Base-by-base conservation (phyloP, 2,888 invertebrate genomes). In the Sphaerophoria taeniata region DNA sequence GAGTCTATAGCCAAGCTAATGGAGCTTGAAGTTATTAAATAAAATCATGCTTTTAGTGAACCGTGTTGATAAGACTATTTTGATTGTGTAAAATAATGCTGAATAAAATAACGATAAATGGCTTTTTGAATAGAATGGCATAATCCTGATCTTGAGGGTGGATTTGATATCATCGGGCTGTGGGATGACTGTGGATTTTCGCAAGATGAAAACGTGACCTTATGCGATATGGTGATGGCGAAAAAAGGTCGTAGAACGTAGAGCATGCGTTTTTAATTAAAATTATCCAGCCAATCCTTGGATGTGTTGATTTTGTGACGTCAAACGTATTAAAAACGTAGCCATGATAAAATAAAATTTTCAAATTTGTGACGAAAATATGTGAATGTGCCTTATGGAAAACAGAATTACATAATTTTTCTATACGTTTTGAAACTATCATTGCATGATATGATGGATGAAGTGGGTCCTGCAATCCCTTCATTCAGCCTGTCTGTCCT, bases 21-120 rank as follows among this genome's bases (percentile, higher is more conserved):
- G 83, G 65, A 65, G 74, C 79, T 45, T 79, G 31, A 74, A 65
- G 83, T 51, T 74, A 79, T 83, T 70, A 79, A 79, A 70, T 31
- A 43, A 63, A 74, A 83, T 74, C 69, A 58, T 60, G 49, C 56
- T 65, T 24, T 65, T 65, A 49, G 65, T 49, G 49, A 65, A 65
- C 65, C 34, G 16, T 34, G 65, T 65, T 49, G 65, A 65, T 65
- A 65, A 65, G 65, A 45, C 34, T 65, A 36, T 49, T 65, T 65
- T 43, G 9, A 65, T 65, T 65, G 65, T 65, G 47, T 49, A 49
- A 49, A 65, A 49, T 65, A 49, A 33, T 65, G 65, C 34, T 65
- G 65, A 49, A 65, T 65, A 49, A 16, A 49, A 24, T 24, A 24
- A 65, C 34, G 65, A 49, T 65, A 49, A 49, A 49, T 49, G 65